phyloP scores from a whole-genome alignment of 2,888 invertebrate genomes.

The Tigriopus californicus region DNA sequence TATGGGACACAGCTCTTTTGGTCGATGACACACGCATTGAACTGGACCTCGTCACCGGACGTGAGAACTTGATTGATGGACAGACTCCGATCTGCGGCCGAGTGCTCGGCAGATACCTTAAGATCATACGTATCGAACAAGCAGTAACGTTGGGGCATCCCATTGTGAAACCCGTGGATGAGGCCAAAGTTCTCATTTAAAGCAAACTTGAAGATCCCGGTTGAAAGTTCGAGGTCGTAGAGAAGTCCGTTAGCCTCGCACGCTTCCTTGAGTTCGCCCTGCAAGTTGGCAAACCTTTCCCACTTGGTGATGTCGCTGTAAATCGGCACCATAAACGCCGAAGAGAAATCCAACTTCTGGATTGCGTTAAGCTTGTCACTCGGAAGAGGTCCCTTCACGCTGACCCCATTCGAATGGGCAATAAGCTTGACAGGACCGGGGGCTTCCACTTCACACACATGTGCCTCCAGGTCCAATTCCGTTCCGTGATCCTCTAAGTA shows the following conservation, averaged over 20 bases:
- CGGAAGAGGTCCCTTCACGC: too few relatives aligned
- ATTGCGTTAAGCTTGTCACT: neutral
- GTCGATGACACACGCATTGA: neutral
- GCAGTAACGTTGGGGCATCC: neutral
- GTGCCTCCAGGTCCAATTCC: too few relatives aligned
- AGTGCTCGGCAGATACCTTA: neutral
- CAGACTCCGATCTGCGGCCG: neutral
- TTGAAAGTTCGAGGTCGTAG: neutral
- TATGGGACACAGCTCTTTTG: neutral
- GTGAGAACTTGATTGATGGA: neutral
- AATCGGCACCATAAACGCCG: neutral
- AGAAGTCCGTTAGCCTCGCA: neutral
- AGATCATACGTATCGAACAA: conserved; percentile 10
- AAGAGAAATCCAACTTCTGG: neutral
- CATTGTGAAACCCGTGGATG: neutral
- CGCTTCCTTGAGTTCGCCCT: neutral
- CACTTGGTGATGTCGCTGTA: neutral
- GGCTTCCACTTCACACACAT: too few relatives aligned
- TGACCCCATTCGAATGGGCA: too few relatives aligned
- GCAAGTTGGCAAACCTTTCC: neutral
- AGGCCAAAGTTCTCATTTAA: conserved; percentile 8
- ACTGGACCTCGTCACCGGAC: neutral
- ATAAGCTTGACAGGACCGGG: too few relatives aligned
- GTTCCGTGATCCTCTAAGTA: too few relatives aligned
- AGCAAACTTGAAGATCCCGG: neutral